Conservation (phyloP, 2,113 vertebrate species). For the Bombycilla garrulus region DNA sequence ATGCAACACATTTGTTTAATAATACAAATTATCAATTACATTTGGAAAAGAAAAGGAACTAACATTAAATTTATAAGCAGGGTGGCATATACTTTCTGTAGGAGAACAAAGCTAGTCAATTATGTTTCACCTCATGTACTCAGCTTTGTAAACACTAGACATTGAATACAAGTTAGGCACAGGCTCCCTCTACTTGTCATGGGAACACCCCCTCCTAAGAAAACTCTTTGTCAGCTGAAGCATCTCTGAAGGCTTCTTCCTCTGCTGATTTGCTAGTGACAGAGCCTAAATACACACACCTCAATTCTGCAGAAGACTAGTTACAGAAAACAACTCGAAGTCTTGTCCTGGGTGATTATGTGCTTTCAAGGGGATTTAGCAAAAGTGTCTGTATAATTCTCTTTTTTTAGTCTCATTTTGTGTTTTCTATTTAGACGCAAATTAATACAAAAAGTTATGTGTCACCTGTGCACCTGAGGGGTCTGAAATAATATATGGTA, state of each 20-base stretch:
- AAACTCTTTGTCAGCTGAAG: not conserved
- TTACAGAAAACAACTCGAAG: not conserved
- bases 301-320: not conserved
- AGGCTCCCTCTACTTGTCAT: accelerated
- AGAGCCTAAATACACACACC: accelerated
- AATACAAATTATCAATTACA: not conserved
- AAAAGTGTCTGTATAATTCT: not conserved
- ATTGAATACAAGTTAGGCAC: not conserved
- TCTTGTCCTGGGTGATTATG: not conserved
- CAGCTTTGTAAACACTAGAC: not conserved
- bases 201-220: not conserved
- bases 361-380: not conserved
- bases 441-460: accelerated
- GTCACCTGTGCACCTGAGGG: not conserved
- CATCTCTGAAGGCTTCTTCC: not conserved
- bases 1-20: not conserved
- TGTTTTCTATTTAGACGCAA: not conserved
- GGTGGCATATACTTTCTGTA: not conserved
- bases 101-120: not conserved
- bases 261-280: not conserved
- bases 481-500: not conserved
- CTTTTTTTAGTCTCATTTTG: not conserved
- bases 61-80: not conserved
- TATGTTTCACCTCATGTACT: not conserved
- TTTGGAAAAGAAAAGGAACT: not conserved